These are phyloP conservation scores for Augochlora pura DNA, from an alignment of 1,140 invertebrate genomes.

Conservation along the genomic window DNA sequence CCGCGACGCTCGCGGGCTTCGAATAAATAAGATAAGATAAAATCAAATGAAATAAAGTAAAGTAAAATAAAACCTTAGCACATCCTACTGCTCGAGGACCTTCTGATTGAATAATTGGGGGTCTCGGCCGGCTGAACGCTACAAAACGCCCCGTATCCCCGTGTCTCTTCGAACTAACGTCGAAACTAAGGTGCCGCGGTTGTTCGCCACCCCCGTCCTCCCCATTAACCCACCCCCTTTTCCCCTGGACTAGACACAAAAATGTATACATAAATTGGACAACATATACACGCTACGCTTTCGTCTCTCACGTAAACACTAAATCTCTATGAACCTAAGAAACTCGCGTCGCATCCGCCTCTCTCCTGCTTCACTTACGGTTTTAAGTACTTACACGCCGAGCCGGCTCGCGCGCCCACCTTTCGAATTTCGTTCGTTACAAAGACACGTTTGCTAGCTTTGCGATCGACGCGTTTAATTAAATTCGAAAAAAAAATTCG, in stretches of 20 bases:
- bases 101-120: slow-evolving; percentile 14
- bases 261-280: slow-evolving; percentile 76
- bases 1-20: slow-evolving; percentile 1
- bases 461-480: neutral
- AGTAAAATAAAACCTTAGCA: slow-evolving; percentile 51
- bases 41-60: too few relatives aligned
- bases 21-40: slow-evolving; percentile 49
- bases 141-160: neutral
- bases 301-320: slow-evolving; percentile 1
- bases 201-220: neutral
- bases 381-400: slow-evolving; percentile 29
- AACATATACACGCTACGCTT: slow-evolving; percentile 53
- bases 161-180: too few relatives aligned
- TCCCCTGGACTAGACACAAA: slow-evolving; percentile 76
- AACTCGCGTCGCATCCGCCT: neutral
- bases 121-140: neutral
- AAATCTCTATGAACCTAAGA: slow-evolving; percentile 6
- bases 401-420: slow-evolving; percentile 3
- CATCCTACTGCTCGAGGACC: slow-evolving; percentile 27
- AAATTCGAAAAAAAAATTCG: too few relatives aligned
- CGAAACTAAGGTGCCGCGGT: too few relatives aligned
- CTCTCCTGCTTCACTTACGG: neutral
- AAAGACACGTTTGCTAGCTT: too few relatives aligned
- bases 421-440: too few relatives aligned
- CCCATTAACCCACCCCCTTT: slow-evolving; percentile 45